Conservation (phyloP, 2,113 vertebrate species). For the Pampusana beccarii region DNA sequence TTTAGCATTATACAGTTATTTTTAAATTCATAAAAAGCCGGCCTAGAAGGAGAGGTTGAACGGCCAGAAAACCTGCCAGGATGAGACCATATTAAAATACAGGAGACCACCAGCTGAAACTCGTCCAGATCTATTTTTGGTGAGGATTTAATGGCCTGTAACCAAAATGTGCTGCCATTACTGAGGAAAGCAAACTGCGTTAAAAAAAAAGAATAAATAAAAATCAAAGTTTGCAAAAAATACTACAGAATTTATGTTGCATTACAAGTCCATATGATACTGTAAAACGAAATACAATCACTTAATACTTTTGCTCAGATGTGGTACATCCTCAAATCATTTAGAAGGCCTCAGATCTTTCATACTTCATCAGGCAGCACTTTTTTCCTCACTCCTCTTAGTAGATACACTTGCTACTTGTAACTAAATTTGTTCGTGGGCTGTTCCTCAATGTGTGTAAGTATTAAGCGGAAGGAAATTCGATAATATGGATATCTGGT, state of each 20-base stretch:
- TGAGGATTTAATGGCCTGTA: conserved; percentile 58
- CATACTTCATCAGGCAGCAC: background rate
- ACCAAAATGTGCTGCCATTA: conserved; percentile 54
- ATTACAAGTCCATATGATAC: background rate
- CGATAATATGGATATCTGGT: background rate
- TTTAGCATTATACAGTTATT: background rate
- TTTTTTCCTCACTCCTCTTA: background rate
- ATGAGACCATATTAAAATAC: conserved; percentile 18
- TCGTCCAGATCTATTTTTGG: conserved; percentile 72
- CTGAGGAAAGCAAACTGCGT: conserved; percentile 31
- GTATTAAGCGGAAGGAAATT: background rate
- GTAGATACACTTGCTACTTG: background rate
- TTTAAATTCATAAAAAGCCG: conserved; percentile 9
- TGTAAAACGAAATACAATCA: background rate
- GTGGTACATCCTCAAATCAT: background rate
- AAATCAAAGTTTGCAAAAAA: background rate
- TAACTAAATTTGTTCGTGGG: background rate
- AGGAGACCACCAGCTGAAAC: conserved; percentile 64
- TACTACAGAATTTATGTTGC: background rate
- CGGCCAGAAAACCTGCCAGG: conserved; percentile 50
- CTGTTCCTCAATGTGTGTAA: background rate
- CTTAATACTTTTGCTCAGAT: background rate
- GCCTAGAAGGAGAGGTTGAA: conserved; percentile 19
- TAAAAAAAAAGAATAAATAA: background rate
- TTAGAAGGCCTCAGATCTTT: conserved; percentile 4